These are phyloP conservation scores for Odontocerum albicorne DNA, from an alignment of 2,888 invertebrate species.

Conservation along the genomic window DNA sequence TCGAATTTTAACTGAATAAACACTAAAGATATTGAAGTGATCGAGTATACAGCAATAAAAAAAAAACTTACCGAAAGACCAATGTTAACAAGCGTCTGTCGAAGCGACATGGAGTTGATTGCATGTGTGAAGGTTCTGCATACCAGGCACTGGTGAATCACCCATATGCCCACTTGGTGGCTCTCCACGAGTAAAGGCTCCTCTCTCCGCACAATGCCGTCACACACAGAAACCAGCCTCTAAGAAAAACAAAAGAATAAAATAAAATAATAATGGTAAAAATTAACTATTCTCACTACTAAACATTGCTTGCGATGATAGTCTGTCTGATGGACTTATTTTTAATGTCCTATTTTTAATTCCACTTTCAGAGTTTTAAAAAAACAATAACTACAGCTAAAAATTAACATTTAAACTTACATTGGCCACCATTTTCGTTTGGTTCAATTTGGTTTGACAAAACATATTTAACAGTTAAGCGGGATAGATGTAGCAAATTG, in stretches of 20 bases:
- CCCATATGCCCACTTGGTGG: constrained; percentile 61
- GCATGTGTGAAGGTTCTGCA: constrained; percentile 67
- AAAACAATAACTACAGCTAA: neutral
- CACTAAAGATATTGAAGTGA: too few species aligned
- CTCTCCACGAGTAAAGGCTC: constrained; percentile 39
- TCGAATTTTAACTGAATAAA: too few species aligned
- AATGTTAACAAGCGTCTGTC: constrained; percentile 58
- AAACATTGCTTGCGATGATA: too few species aligned
- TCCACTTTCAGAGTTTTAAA: neutral
- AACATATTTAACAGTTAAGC: too few species aligned
- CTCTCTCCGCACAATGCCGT: constrained; percentile 22
- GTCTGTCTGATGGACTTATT: neutral
- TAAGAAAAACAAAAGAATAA: constrained; percentile 17
- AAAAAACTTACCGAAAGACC: constrained; percentile 53
- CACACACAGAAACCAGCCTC: constrained; percentile 24
- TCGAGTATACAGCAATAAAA: neutral
- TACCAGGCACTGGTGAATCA: constrained; percentile 63
- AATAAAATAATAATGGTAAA: too few species aligned
- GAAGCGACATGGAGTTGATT: constrained; percentile 55
- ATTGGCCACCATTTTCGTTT: too few species aligned
- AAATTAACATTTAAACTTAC: too few species aligned
- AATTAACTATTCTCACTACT: too few species aligned
- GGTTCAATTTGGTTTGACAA: too few species aligned
- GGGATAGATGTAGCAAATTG: too few species aligned
- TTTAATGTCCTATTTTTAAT: neutral